Percentiles rank a stretch among this genome's conserved stretches.
phyloP scores from a whole-genome alignment of 2,113 vertebrate species.

The Pardalotus punctatus region DNA sequence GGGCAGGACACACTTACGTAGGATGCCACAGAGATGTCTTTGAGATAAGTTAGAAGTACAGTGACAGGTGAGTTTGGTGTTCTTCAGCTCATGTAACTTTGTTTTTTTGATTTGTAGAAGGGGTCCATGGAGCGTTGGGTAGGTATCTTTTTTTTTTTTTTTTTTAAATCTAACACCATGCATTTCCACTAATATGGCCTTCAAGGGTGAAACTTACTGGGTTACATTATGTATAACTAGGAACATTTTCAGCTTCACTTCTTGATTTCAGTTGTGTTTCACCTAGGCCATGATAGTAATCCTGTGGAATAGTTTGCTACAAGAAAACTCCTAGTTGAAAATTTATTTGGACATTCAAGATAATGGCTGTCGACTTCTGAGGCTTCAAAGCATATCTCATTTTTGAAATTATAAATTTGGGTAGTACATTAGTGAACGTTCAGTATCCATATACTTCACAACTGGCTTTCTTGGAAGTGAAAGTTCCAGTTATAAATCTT shows the following conservation, averaged over 20 bases:
- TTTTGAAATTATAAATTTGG: not conserved
- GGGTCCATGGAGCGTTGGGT: slow-evolving; percentile 61
- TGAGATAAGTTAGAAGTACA: slow-evolving; percentile 2
- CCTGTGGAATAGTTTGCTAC: not conserved
- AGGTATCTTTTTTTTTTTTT: slow-evolving; percentile 32
- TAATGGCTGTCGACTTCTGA: slow-evolving; percentile 35
- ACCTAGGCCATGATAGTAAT: slow-evolving; percentile 32
- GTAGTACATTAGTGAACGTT: not conserved
- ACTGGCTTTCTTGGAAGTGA: slow-evolving; percentile 47
- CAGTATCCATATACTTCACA: not conserved
- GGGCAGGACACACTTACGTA: not conserved
- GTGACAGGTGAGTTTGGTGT: slow-evolving; percentile 47
- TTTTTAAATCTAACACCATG: not conserved
- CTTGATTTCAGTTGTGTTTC: slow-evolving; percentile 52
- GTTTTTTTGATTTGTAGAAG: slow-evolving; percentile 70
- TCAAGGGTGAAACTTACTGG: slow-evolving; percentile 33
- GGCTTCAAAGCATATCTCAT: not conserved
- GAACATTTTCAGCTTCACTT: slow-evolving; percentile 8
- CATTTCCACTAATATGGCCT: slow-evolving; percentile 46
- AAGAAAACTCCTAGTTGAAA: not conserved
- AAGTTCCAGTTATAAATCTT: slow-evolving; percentile 39
- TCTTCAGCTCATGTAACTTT: slow-evolving; percentile 54
- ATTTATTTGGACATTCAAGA: not conserved
- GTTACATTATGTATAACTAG: slow-evolving; percentile 11
- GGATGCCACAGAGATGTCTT: not conserved